These are phyloP conservation scores for Epinotia brunnichana DNA, from an alignment of 2,888 invertebrate species.

Conservation along the genomic window DNA sequence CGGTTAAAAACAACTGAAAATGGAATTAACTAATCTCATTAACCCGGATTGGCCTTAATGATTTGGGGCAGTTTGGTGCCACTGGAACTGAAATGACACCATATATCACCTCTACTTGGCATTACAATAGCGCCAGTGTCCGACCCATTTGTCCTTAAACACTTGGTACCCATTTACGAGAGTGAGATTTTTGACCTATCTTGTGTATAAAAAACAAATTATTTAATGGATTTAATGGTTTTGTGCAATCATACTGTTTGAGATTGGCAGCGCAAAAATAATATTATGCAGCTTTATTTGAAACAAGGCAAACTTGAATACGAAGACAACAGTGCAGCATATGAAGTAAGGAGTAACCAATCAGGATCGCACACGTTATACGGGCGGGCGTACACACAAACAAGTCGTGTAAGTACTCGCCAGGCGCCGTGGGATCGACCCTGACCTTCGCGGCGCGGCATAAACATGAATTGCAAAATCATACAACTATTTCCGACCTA, in stretches of 20 bases:
- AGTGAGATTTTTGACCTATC: no score
- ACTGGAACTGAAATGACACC: background rate
- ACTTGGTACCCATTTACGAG: no score
- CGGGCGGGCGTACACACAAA: constrained; percentile 51
- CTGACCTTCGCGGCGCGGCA: constrained; percentile 69
- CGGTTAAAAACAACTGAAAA: background rate
- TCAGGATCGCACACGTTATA: constrained; percentile 63
- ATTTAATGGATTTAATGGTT: background rate
- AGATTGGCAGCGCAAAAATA: background rate
- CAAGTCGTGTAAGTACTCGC: constrained; percentile 71
- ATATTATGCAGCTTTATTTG: background rate
- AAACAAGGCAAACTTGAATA: background rate
- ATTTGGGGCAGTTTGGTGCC: constrained; percentile 1
- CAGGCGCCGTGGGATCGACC: constrained; percentile 65
- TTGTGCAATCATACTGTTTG: background rate
- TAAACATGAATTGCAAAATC: constrained; percentile 37
- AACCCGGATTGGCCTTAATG: background rate
- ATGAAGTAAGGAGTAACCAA: constrained; percentile 59
- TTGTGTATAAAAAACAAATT: background rate
- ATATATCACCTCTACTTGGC: background rate
- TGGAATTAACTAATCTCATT: background rate
- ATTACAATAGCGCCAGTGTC: background rate
- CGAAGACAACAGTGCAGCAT: constrained; percentile 15
- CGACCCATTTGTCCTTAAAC: no score
- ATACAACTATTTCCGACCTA: constrained; percentile 47